Percentiles rank a stretch among this genome's conserved stretches.
phyloP scores from a whole-genome alignment of 2,888 invertebrate species.

The Euzophera pinguis region DNA sequence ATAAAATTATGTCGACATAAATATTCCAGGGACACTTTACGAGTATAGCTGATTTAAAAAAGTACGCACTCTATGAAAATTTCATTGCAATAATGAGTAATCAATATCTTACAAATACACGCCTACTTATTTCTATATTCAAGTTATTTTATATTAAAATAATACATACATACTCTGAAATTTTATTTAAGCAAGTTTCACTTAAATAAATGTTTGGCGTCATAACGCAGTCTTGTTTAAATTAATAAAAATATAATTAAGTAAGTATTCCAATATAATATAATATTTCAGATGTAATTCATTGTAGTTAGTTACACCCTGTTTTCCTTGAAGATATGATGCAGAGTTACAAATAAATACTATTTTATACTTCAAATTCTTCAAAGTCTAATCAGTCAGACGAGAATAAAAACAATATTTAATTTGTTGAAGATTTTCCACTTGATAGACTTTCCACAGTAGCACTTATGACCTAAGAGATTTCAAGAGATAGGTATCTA shows the following conservation, averaged over 20 bases:
- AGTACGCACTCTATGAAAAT: not conserved
- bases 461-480: slow-evolving; percentile 18
- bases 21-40: slow-evolving; percentile 7
- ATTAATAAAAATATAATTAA: not conserved
- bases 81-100: not conserved
- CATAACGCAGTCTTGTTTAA: slow-evolving; percentile 2
- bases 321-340: slow-evolving; percentile 61
- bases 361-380: too few relatives aligned
- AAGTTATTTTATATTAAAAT: not conserved
- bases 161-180: not conserved
- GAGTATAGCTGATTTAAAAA: slow-evolving; percentile 9
- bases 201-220: not conserved
- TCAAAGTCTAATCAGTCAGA: slow-evolving; percentile 13
- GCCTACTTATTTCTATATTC: not conserved
- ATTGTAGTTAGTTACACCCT: slow-evolving; percentile 41
- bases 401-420: not conserved
- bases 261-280: not conserved
- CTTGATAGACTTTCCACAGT: slow-evolving; percentile 9
- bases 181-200: not conserved
- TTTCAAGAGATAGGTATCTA: slow-evolving; percentile 13
- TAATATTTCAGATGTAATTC: not conserved
- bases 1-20: not conserved
- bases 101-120: not conserved
- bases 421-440: not conserved
- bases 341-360: slow-evolving; percentile 36